Percentiles rank a stretch among this genome's conserved stretches.
phyloP scores from a whole-genome alignment of 1,140 invertebrate species.

The Patella vulgata region DNA sequence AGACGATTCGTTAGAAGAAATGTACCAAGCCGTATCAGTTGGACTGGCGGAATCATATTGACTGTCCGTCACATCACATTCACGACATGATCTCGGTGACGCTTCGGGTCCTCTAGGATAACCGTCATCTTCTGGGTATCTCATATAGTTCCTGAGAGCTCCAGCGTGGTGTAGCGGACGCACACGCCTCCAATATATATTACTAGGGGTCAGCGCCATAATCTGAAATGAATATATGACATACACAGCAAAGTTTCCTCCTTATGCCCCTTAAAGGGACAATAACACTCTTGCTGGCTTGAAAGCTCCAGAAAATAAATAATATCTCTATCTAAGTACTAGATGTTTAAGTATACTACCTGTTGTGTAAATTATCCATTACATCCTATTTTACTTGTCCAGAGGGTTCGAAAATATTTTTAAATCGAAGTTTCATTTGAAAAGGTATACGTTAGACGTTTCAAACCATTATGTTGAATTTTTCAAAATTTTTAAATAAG shows the following conservation, averaged over 20 bases:
- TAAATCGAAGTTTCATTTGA: too few relatives aligned
- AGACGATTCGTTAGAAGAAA: slow-evolving; percentile 42
- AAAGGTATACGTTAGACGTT: too few relatives aligned
- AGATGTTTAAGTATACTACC: too few relatives aligned
- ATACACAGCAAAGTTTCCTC: neutral
- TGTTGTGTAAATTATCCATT: too few relatives aligned
- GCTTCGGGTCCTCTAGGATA: slow-evolving; percentile 53
- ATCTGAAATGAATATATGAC: slow-evolving; percentile 57
- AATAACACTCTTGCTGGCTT: too few relatives aligned
- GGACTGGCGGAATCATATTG: slow-evolving; percentile 58
- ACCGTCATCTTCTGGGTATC: slow-evolving; percentile 57
- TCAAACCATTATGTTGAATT: too few relatives aligned
- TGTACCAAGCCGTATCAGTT: slow-evolving; percentile 42
- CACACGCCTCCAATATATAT: slow-evolving; percentile 59
- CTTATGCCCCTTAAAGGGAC: too few relatives aligned
- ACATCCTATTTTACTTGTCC: too few relatives aligned
- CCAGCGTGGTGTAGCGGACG: slow-evolving; percentile 62
- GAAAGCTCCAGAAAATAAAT: too few relatives aligned
- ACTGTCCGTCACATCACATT: slow-evolving; percentile 50
- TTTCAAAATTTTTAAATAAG: too few relatives aligned
- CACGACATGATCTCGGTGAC: slow-evolving; percentile 42
- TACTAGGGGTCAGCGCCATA: slow-evolving; percentile 61
- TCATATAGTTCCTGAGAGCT: slow-evolving; percentile 58
- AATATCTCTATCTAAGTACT: too few relatives aligned
- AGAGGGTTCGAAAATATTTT: too few relatives aligned